Evolutionary conservation across 2,797 vertebrate genomes (phyloP).

Genomic region (Chloroceryle inda): DNA sequence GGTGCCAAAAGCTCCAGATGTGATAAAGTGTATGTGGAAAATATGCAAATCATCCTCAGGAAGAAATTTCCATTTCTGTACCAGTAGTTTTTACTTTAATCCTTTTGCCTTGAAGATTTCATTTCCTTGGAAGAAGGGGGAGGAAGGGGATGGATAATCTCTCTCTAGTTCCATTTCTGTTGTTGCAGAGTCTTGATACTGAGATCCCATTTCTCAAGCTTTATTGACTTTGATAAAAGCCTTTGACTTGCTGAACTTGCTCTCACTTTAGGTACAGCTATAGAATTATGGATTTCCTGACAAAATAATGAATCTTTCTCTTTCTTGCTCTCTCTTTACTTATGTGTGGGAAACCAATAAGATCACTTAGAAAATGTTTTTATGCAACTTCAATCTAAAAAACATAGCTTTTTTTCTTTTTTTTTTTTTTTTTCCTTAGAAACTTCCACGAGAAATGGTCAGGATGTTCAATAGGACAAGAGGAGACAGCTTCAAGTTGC

Average conservation of each 20-base stretch:
- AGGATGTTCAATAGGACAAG: not conserved
- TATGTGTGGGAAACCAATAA: not conserved
- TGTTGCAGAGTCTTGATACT: conserved; percentile 47
- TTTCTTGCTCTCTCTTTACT: not conserved
- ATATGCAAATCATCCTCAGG: conserved; percentile 38
- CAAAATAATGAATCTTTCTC: conserved; percentile 58
- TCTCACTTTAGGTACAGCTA: conserved; percentile 60
- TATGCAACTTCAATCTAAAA: not conserved
- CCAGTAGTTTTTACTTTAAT: conserved; percentile 44
- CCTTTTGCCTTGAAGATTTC: conserved; percentile 57
- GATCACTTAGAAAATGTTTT: conserved; percentile 7
- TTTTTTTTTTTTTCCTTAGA: not conserved
- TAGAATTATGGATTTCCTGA: conserved; percentile 60
- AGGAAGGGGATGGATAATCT: conserved; percentile 7
- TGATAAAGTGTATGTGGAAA: not conserved
- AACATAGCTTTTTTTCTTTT: not conserved
- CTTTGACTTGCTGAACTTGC: conserved; percentile 57
- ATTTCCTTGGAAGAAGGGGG: conserved; percentile 6
- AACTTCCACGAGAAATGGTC: not conserved
- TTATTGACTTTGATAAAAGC: conserved; percentile 72
- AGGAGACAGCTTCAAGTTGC: no score
- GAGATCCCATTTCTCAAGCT: conserved; percentile 59
- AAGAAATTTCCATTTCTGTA: conserved; percentile 51
- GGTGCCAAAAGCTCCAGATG: not conserved
- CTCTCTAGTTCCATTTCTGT: conserved; percentile 43